phyloP scores from a whole-genome alignment of 2,888 invertebrate species.

The Hoplodrina blanda region DNA sequence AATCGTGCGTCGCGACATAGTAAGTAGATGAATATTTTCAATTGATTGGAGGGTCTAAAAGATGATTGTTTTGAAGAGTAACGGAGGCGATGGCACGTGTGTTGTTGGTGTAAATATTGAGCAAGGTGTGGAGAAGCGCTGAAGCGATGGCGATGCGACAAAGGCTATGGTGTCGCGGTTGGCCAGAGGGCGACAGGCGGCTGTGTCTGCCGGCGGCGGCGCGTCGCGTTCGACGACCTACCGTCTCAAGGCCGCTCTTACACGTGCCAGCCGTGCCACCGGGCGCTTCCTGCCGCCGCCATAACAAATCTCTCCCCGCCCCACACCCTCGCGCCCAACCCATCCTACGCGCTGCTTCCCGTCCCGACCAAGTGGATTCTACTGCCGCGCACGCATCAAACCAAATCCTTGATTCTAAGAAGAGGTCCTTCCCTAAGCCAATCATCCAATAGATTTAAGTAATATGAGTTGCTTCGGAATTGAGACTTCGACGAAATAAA shows the following conservation, averaged over 20 bases:
- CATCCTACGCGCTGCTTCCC: constrained; percentile 60
- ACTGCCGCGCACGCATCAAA: constrained; percentile 57
- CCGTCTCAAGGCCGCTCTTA: constrained; percentile 89
- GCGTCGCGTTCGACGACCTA: constrained; percentile 86
- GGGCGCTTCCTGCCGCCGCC: constrained; percentile 88
- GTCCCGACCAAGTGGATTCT: constrained; percentile 34
- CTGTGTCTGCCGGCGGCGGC: constrained; percentile 73
- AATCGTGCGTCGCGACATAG: constrained; percentile 50
- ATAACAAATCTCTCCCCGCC: constrained; percentile 87
- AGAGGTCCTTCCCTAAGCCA: constrained; percentile 50
- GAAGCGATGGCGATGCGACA: constrained; percentile 69
- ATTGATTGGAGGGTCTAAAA: constrained; percentile 29
- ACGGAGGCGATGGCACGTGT: constrained; percentile 35
- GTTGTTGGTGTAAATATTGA: constrained; percentile 58
- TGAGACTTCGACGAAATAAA: constrained; percentile 16
- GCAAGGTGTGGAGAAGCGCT: constrained; percentile 65
- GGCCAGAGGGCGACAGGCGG: constrained; percentile 77
- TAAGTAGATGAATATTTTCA: constrained; percentile 40
- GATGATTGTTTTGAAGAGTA: constrained; percentile 26
- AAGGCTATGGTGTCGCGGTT: constrained; percentile 76
- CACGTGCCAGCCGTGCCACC: constrained; percentile 87
- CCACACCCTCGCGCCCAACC: constrained; percentile 72
- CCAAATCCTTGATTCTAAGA: constrained; percentile 61
- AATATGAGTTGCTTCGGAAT: constrained; percentile 31
- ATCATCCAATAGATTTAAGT: constrained; percentile 45